phyloP scores from a whole-genome alignment of 2,113 vertebrate species.

The Semnopithecus entellus region DNA sequence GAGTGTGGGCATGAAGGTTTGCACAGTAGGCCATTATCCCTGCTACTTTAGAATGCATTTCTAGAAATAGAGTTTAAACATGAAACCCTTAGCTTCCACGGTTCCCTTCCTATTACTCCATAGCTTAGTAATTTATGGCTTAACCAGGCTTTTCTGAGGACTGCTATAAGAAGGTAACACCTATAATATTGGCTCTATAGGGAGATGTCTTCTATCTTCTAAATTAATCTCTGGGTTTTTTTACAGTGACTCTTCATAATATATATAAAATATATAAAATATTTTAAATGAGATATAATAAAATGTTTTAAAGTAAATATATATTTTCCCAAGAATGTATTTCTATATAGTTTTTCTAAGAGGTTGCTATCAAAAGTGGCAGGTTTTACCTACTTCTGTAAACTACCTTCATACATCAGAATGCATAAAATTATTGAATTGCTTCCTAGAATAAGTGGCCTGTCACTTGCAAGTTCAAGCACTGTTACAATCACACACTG shows the following conservation, averaged over 20 bases:
- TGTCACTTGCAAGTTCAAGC: background rate
- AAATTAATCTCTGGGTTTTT: constrained; percentile 12
- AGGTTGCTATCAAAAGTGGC: background rate
- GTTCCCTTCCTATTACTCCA: background rate
- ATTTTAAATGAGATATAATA: background rate
- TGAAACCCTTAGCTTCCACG: background rate
- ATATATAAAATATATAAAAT: background rate
- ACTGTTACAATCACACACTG: background rate
- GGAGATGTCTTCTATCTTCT: background rate
- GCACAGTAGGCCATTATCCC: background rate
- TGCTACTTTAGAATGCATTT: background rate
- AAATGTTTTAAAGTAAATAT: constrained; percentile 6
- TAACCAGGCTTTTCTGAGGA: background rate
- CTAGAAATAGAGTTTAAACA: background rate
- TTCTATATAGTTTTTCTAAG: background rate
- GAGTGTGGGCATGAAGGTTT: background rate
- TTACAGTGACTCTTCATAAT: background rate
- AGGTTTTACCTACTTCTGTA: background rate
- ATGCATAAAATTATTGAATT: background rate
- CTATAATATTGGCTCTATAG: background rate
- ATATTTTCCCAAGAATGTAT: background rate
- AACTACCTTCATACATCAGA: background rate
- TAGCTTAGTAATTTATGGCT: background rate
- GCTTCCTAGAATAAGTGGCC: background rate
- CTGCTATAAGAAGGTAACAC: background rate